phyloP scores from a whole-genome alignment of 2,888 invertebrate genomes.

The Amiota minor region DNA sequence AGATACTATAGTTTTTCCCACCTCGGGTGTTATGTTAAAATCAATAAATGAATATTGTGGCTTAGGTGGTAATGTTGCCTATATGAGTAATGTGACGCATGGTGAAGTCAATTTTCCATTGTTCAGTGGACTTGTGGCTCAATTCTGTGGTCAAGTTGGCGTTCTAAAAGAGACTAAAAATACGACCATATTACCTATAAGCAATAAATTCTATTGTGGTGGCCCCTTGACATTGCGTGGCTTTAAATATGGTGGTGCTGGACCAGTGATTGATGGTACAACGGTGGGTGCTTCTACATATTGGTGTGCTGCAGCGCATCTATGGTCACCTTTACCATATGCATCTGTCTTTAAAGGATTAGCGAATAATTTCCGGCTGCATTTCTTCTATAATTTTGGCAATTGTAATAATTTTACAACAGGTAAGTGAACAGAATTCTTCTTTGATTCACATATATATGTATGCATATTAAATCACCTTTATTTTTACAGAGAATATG shows the following conservation, averaged over 20 bases:
- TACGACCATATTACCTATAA: slow-evolving; percentile 67
- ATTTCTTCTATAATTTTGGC: slow-evolving; percentile 92
- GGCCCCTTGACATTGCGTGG: slow-evolving; percentile 92
- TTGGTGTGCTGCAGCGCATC: slow-evolving; percentile 90
- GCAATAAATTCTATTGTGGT: slow-evolving; percentile 76
- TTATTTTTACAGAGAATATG: slow-evolving; percentile 74
- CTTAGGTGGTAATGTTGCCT: slow-evolving; percentile 93
- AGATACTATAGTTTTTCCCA: slow-evolving; percentile 87
- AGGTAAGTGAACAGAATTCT: slow-evolving; percentile 51
- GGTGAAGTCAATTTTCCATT: slow-evolving; percentile 82
- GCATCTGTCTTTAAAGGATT: slow-evolving; percentile 84
- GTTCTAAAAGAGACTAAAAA: slow-evolving; percentile 67
- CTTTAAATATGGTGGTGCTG: slow-evolving; percentile 89
- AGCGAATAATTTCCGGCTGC: slow-evolving; percentile 88
- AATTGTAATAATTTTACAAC: slow-evolving; percentile 78
- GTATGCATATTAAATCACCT: background rate
- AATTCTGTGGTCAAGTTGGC: slow-evolving; percentile 70
- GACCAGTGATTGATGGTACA: slow-evolving; percentile 86
- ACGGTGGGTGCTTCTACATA: slow-evolving; percentile 85
- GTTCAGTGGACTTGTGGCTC: slow-evolving; percentile 72
- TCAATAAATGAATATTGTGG: slow-evolving; percentile 87
- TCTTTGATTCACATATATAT: background rate
- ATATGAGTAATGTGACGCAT: slow-evolving; percentile 86
- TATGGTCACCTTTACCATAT: slow-evolving; percentile 93
- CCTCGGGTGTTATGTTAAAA: slow-evolving; percentile 81